A percentile compares a stretch with the other conserved stretches of the same genome.
phyloP scores from a whole-genome alignment of 2,113 vertebrate species.

The Scytalopus superciliaris region DNA sequence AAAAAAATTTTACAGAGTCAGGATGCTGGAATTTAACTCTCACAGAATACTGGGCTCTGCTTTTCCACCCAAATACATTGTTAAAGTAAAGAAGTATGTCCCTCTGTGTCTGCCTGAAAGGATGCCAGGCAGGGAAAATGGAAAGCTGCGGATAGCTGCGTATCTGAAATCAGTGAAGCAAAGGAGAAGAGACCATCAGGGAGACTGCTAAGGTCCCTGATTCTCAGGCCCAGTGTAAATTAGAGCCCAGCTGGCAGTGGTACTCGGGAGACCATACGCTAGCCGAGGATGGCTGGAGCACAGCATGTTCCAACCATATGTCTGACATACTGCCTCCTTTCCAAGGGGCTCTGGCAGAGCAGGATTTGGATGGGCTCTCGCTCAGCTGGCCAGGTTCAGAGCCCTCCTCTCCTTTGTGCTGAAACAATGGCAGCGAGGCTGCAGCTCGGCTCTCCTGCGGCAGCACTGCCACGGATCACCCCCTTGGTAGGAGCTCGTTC shows the following conservation, averaged over 20 bases:
- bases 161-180: conserved; percentile 60
- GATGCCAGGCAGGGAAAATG: conserved; percentile 1
- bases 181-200: conserved; percentile 42
- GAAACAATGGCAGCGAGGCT: background rate
- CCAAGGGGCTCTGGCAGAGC: conserved; percentile 41
- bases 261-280: conserved; percentile 59
- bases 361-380: background rate
- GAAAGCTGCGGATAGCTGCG: conserved; percentile 1
- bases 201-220: conserved; percentile 12
- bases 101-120: background rate
- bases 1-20: background rate
- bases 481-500: background rate
- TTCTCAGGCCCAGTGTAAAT: conserved; percentile 48
- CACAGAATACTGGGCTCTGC: background rate
- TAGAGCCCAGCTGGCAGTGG: conserved; percentile 62
- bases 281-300: conserved; percentile 58
- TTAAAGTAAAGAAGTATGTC: background rate
- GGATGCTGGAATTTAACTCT: background rate
- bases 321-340: conserved; percentile 63
- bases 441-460: background rate
- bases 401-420: conserved; percentile 39
- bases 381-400: conserved; percentile 52
- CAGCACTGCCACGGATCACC: background rate
- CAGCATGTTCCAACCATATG: conserved; percentile 62
- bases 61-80: background rate